A percentile compares a stretch with the other conserved stretches of the same genome.
Evolutionary conservation across 2,888 invertebrate genomes (phyloP).

Genomic region (Globia sparganii): DNA sequence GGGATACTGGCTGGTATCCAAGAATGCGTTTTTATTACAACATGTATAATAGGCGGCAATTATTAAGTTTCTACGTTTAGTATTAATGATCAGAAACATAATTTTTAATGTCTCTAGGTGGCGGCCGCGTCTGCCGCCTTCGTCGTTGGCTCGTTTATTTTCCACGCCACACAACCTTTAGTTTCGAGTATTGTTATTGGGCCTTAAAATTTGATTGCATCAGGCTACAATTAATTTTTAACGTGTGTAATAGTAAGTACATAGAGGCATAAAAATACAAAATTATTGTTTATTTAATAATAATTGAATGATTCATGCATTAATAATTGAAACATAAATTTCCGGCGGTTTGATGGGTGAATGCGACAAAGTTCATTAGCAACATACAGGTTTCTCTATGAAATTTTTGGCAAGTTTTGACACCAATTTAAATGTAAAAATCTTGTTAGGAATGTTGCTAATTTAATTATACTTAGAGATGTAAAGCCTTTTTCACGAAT

Average conservation of each 20-base stretch:
- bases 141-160: slow-evolving; percentile 58
- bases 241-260: slow-evolving; percentile 32
- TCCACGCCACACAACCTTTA: slow-evolving; percentile 50
- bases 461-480: slow-evolving; percentile 65
- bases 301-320: slow-evolving; percentile 51
- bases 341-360: slow-evolving; percentile 18
- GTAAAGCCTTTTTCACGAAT: slow-evolving; percentile 44
- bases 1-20: slow-evolving; percentile 79
- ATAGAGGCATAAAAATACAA: slow-evolving; percentile 18
- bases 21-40: slow-evolving; percentile 84
- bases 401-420: slow-evolving; percentile 45
- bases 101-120: slow-evolving; percentile 79
- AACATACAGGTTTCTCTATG: slow-evolving; percentile 58
- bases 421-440: slow-evolving; percentile 69
- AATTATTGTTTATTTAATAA: slow-evolving; percentile 49
- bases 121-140: slow-evolving; percentile 58
- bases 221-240: slow-evolving; percentile 35
- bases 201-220: slow-evolving; percentile 65
- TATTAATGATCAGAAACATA: slow-evolving; percentile 84
- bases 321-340: slow-evolving; percentile 46
- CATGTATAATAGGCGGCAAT: slow-evolving; percentile 81
- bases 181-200: slow-evolving; percentile 62
- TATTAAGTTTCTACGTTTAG: slow-evolving; percentile 84
- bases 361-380: slow-evolving; percentile 42
- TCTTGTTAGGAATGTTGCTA: slow-evolving; percentile 70